phyloP scores from a whole-genome alignment of 2,797 vertebrate genomes.

The Myotis pilosus region DNA sequence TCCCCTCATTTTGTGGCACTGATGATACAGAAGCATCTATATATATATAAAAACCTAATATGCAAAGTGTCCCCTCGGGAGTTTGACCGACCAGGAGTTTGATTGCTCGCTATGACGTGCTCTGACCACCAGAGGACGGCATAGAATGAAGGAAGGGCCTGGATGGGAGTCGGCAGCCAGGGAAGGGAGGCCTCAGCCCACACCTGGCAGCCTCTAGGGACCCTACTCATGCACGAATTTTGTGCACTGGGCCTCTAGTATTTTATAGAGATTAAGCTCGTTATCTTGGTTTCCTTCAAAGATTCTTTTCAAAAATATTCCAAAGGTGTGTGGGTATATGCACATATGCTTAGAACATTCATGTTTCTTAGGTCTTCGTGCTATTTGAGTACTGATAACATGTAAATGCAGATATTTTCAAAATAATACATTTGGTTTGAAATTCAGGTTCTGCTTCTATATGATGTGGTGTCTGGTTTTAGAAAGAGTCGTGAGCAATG shows the following conservation, averaged over 20 bases:
- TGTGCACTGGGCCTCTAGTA: too few relatives aligned
- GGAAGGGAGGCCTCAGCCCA: too few relatives aligned
- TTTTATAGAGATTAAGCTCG: neutral
- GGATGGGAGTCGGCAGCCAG: too few relatives aligned
- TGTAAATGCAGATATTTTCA: neutral
- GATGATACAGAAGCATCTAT: neutral
- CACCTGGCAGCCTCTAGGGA: too few relatives aligned
- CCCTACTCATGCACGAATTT: too few relatives aligned
- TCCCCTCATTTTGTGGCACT: neutral
- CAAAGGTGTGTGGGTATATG: neutral
- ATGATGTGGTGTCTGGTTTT: rapidly evolving
- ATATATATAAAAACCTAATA: too few relatives aligned
- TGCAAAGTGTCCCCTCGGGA: too few relatives aligned
- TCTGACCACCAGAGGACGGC: too few relatives aligned
- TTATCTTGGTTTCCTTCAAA: neutral
- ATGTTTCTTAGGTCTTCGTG: neutral
- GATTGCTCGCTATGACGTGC: too few relatives aligned
- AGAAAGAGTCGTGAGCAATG: too few relatives aligned
- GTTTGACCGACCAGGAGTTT: too few relatives aligned
- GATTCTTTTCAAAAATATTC: neutral
- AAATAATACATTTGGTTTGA: neutral
- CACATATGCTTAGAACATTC: neutral
- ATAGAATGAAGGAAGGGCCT: too few relatives aligned
- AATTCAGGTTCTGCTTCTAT: neutral
- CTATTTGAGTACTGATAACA: neutral